Percentiles rank a stretch among this genome's conserved stretches.
Evolutionary conservation across 53 echinoderm and acorn worm species (phyloP).

Genomic region (Glandiceps talaboti): DNA sequence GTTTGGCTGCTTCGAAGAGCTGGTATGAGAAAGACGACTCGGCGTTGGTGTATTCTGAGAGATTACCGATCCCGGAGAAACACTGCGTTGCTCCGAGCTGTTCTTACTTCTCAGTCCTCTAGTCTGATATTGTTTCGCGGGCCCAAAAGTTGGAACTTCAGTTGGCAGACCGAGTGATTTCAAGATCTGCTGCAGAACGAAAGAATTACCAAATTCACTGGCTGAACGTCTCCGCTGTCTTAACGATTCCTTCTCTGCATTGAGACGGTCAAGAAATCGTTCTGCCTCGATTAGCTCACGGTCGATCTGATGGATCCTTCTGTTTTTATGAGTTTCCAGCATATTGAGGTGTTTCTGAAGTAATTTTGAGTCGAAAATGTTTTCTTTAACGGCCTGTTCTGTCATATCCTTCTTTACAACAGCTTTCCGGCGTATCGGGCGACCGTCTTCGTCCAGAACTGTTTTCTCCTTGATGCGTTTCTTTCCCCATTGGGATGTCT

Average conservation of each 20-base stretch:
- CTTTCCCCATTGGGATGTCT: not conserved
- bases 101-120: not conserved
- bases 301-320: constrained; percentile 67
- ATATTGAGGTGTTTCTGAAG: not conserved
- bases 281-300: constrained; percentile 72
- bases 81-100: not conserved
- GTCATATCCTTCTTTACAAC: not conserved
- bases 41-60: not conserved
- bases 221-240: not conserved
- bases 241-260: constrained; percentile 25
- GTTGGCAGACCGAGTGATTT: not conserved
- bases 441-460: not conserved
- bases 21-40: not conserved
- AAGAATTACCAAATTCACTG: not conserved
- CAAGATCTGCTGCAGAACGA: not conserved
- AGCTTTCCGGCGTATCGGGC: not conserved
- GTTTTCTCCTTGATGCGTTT: not conserved
- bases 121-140: not conserved
- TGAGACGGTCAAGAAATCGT: constrained; percentile 47
- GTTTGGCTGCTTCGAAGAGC: not conserved
- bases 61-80: not conserved
- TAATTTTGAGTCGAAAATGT: not conserved
- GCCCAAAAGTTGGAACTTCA: not conserved
- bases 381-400: not conserved
- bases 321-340: constrained; percentile 52